These are phyloP conservation scores for Dastarcus helophoroides DNA, from an alignment of 2,888 invertebrate species.

Conservation along the genomic window DNA sequence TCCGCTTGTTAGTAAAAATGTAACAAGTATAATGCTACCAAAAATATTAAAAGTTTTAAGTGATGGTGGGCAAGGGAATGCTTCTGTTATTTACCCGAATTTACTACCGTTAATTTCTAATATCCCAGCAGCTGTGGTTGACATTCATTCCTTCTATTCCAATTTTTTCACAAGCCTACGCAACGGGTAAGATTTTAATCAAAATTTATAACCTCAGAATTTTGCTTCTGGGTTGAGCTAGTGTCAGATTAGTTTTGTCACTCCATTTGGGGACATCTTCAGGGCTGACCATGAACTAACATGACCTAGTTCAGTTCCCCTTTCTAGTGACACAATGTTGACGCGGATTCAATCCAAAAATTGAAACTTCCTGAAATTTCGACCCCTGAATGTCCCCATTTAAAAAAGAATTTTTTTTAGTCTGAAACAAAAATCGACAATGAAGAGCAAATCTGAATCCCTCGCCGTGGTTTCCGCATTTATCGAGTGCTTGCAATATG, in stretches of 20 bases:
- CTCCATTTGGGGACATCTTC: too few relatives aligned
- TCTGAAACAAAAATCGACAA: constrained; percentile 46
- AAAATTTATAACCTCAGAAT: too few relatives aligned
- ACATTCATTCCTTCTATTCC: constrained; percentile 45
- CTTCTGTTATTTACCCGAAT: constrained; percentile 58
- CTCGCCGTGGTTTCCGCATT: constrained; percentile 55
- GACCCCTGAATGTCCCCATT: constrained; percentile 3
- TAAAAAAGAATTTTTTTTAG: constrained; percentile 34
- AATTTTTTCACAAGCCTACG: constrained; percentile 60
- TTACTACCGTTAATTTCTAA: constrained; percentile 66
- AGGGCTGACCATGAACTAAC: too few relatives aligned
- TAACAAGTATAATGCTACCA: constrained; percentile 61
- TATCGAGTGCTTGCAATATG: constrained; percentile 62
- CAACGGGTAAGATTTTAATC: constrained; percentile 50
- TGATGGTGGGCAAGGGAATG: constrained; percentile 68
- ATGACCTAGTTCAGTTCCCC: too few relatives aligned
- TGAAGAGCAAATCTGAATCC: constrained; percentile 55
- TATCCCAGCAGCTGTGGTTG: constrained; percentile 44
- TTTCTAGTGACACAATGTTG: too few relatives aligned
- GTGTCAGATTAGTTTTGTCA: too few relatives aligned
- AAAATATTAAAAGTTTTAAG: constrained; percentile 56
- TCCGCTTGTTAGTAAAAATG: constrained; percentile 58
- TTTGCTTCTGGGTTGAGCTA: too few relatives aligned
- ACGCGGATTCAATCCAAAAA: too few relatives aligned
- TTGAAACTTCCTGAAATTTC: neutral